Evolutionary conservation across 2,797 vertebrate species (phyloP), one percentile per base, ranked within the genome.

Genomic region (Argya squamiceps): DNA sequence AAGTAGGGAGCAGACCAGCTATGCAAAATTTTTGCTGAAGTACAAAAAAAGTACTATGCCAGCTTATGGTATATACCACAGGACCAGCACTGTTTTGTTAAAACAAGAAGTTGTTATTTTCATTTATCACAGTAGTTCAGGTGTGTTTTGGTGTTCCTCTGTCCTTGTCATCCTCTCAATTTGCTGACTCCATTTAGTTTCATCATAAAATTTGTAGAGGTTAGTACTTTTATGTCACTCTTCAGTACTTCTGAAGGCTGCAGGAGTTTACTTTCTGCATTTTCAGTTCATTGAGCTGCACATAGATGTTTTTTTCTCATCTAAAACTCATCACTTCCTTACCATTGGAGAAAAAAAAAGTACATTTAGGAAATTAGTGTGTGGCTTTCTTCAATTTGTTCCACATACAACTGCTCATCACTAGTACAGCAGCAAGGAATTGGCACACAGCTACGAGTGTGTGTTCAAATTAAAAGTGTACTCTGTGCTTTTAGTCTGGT

Each of bases 251-350:
- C 77, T 67, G 80, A 91, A 95, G 88, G 92, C 92, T 46, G 56
- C 78, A 78, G 58, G 68, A 92, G 92, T 92, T 95, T 94, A 84
- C 79, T 69, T 95, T 90, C 68, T 82, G 69, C 77, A 90, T 95
- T 95, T 94, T 92, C 91, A 87, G 71, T 95, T 96, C 95, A 94
- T 55, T 94, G 93, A 93, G 71, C 90, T 96, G 91, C 84, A 93
- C 86, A 84, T 88, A 83, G 87, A 96, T 95, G 80, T 76, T 71
- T 75, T 75, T 87, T 93, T 93, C 89, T 95, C 94, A 93, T 93
- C 90, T 95, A 92, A 96, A 95, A 94, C 85, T 94, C 89, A 94
- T 88, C 59, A 69, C 59, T 91, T 94, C 87, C 82, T 83, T 94
- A 89, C 62, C 62, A 80, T 5, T 91, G 88, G 65, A 95, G 65